phyloP scores from a whole-genome alignment of 1,140 invertebrate genomes.

The Eupristina koningsbergeri region DNA sequence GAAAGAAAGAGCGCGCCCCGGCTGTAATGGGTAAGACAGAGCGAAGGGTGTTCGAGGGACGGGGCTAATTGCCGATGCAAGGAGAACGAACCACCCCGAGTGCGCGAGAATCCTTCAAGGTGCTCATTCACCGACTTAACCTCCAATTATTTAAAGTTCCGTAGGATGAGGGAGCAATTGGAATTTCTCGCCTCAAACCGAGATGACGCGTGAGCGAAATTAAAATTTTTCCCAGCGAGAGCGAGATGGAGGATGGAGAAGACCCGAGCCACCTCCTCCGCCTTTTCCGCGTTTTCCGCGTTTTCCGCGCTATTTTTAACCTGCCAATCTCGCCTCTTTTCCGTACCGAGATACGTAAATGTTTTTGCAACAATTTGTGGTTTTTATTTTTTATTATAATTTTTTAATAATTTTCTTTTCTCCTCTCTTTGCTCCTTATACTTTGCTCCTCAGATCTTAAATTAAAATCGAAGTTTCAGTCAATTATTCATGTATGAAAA shows the following conservation, averaged over 20 bases:
- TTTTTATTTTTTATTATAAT: too few relatives aligned
- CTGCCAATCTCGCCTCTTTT: neutral
- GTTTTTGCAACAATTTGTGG: neutral
- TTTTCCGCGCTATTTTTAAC: neutral
- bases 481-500: too few relatives aligned
- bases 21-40: slow-evolving; percentile 64
- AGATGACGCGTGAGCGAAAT: slow-evolving; percentile 1
- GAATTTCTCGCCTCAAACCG: neutral
- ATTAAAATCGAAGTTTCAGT: too few relatives aligned
- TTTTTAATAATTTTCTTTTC: too few relatives aligned
- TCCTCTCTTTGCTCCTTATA: too few relatives aligned
- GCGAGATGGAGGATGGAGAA: too few relatives aligned
- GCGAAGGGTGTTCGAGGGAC: slow-evolving; percentile 65
- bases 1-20: neutral
- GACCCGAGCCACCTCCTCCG: too few relatives aligned
- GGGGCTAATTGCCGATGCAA: slow-evolving; percentile 71
- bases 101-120: slow-evolving; percentile 66
- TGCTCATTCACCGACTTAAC: slow-evolving; percentile 66
- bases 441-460: too few relatives aligned
- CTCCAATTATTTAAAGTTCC: slow-evolving; percentile 52
- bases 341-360: neutral
- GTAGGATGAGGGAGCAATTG: neutral
- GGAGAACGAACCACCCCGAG: slow-evolving; percentile 56
- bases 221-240: neutral
- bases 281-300: neutral